Conservation (phyloP, 2,797 vertebrate genomes). For the Chelon auratus region DNA sequence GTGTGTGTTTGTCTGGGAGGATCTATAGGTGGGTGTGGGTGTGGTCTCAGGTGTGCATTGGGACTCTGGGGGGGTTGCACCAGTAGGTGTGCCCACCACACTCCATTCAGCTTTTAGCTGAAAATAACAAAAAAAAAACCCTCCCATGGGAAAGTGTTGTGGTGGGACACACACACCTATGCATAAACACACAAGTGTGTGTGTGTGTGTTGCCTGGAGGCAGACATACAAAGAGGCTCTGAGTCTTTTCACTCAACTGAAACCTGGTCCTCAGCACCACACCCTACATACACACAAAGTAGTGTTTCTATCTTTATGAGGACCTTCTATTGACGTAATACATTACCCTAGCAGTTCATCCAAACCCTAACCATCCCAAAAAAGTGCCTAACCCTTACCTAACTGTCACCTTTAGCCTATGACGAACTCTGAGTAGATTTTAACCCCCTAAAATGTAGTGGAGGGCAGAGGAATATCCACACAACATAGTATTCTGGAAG, state of each 20-base stretch:
- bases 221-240: constrained; percentile 58
- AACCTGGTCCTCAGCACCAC: constrained; percentile 69
- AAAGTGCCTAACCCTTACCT: no score
- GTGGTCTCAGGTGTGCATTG: constrained; percentile 45
- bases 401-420: no score
- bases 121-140: constrained; percentile 46
- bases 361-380: no score
- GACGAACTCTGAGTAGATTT: no score
- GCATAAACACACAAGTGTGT: not conserved
- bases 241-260: constrained; percentile 70
- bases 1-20: constrained; percentile 8
- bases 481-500: no score
- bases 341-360: no score
- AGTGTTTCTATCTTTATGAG: no score
- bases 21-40: constrained; percentile 2
- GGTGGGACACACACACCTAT: constrained; percentile 11
- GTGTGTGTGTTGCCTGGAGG: constrained; percentile 34
- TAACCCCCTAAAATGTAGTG: no score
- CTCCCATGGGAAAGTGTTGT: constrained; percentile 46
- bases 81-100: constrained; percentile 48
- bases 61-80: constrained; percentile 13
- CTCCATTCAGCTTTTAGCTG: constrained; percentile 51
- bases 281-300: constrained; percentile 46
- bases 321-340: no score
- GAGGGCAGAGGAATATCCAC: no score